phyloP scores from a whole-genome alignment of 1,140 invertebrate species.

The Tribolium madens region DNA sequence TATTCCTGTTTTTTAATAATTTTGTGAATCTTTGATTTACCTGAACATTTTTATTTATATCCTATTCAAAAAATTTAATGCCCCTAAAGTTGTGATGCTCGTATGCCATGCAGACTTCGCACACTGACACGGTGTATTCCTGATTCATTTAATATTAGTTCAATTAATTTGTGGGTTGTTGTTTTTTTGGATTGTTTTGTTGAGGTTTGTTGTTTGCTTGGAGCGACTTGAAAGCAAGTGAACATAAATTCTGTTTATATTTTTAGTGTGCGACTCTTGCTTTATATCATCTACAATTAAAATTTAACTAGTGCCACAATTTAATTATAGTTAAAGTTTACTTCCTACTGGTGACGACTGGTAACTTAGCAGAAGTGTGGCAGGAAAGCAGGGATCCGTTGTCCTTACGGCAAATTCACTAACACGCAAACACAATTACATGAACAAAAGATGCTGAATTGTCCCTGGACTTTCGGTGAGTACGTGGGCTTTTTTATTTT shows the following conservation, averaged over 20 bases:
- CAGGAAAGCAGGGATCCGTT: background rate
- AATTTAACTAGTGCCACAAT: constrained; percentile 29
- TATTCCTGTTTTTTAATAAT: too few relatives aligned
- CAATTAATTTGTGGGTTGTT: constrained; percentile 8
- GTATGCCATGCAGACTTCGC: too few relatives aligned
- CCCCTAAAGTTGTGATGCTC: too few relatives aligned
- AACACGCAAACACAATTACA: constrained; percentile 30
- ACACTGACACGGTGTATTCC: background rate
- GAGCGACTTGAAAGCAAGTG: constrained; percentile 29
- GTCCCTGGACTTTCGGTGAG: constrained; percentile 7
- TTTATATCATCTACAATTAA: constrained; percentile 33
- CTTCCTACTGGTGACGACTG: constrained; percentile 14
- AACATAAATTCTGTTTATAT: constrained; percentile 37
- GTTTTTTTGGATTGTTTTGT: constrained; percentile 31
- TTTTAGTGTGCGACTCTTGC: constrained; percentile 25
- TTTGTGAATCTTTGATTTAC: too few relatives aligned
- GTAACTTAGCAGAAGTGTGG: constrained; percentile 6
- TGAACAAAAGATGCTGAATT: constrained; percentile 20
- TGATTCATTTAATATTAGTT: constrained; percentile 24
- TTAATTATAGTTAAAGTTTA: constrained; percentile 34
- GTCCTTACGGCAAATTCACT: constrained; percentile 14
- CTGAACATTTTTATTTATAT: too few relatives aligned
- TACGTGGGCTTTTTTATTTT: constrained; percentile 18
- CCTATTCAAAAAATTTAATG: too few relatives aligned
- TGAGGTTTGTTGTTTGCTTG: constrained; percentile 20